These are phyloP conservation scores for Mixornis gularis DNA, from an alignment of 2,113 vertebrate species.

Conservation along the genomic window DNA sequence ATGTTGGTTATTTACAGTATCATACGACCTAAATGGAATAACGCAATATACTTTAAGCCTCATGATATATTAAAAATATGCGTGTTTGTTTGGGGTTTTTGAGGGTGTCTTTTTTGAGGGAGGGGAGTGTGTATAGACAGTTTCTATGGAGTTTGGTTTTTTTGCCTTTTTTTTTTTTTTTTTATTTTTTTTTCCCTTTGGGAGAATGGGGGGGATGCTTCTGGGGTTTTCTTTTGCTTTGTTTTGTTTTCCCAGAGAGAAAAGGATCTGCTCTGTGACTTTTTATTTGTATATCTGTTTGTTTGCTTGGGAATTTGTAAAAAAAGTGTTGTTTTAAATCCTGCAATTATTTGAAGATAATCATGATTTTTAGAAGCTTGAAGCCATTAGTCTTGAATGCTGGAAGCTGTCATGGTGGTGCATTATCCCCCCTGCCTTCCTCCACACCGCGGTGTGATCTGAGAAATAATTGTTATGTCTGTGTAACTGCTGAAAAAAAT, in stretches of 20 bases:
- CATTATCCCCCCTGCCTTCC: rapidly evolving
- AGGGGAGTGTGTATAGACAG: rapidly evolving
- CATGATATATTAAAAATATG: not conserved
- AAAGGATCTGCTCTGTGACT: not conserved
- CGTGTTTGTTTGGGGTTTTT: not conserved
- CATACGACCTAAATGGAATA: not conserved
- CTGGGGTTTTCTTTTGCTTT: not conserved
- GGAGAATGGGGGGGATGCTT: rapidly evolving
- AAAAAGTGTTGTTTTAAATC: not conserved
- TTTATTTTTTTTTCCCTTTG: too few relatives aligned
- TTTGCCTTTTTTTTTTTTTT: rapidly evolving
- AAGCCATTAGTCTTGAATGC: not conserved
- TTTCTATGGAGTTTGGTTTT: not conserved
- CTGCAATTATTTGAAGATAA: not conserved
- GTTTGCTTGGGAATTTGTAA: not conserved
- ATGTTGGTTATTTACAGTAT: not conserved
- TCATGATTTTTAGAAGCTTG: not conserved
- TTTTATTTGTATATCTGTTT: not conserved
- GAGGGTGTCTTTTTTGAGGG: rapidly evolving
- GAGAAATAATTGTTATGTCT: not conserved
- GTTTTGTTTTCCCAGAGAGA: not conserved
- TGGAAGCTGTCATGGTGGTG: not conserved
- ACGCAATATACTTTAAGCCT: not conserved
- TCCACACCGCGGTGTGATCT: not conserved
- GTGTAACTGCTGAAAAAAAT: not conserved